Base-by-base conservation (phyloP, 2,888 invertebrate species). In the Octonoba sinensis region DNA sequence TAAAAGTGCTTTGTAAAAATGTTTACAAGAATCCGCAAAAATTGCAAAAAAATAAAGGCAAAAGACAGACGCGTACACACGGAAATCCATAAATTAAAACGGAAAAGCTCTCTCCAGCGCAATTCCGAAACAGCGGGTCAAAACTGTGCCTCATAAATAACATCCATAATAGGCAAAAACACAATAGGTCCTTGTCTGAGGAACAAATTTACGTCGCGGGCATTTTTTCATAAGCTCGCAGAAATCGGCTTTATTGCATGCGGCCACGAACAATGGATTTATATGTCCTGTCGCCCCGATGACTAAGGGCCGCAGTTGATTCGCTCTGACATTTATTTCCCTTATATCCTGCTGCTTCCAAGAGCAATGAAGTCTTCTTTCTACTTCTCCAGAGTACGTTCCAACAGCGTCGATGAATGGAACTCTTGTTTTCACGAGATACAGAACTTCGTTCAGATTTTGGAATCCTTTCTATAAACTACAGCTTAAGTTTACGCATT, bases 161-260 rank as follows among this genome's bases (percentile, higher is more conserved):
- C 62, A 65, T 47, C 65, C 49, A 20, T 65, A 77, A 76, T 56
- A 16, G 66, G n/a, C 12, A 77, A 18, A 67, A 69, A 70, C 62
- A 81, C 79, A 81, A 81, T 81, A 51, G 72, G 51, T 69, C 62
- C 18, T 62, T 81, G 73, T 73, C 18, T 49, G 16, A 57, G 27
- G 51, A 22, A 24, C 24, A 44, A 47, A 81, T 81, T 81, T 81
- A 81, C 64, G 73, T 27, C 13, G 27, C 11, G 8, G 22, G 36
- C 11, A 22, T n/a, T 36, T 36, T 36, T 36, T 36, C 36, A 36
- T 36, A 36, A 44, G 56, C n/a, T 56, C 44, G 13, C 22, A 59
- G 24, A 20, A 70, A 70, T 70, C 12, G 22, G 44, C 46, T 70
- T 67, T 67, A 67, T 56, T 36, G 56, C 67, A 44, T 27, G 27